Base-by-base conservation (phyloP, 37 sponge, comb jelly and placozoan genomes). In the Mnemiopsis leidyi region DNA sequence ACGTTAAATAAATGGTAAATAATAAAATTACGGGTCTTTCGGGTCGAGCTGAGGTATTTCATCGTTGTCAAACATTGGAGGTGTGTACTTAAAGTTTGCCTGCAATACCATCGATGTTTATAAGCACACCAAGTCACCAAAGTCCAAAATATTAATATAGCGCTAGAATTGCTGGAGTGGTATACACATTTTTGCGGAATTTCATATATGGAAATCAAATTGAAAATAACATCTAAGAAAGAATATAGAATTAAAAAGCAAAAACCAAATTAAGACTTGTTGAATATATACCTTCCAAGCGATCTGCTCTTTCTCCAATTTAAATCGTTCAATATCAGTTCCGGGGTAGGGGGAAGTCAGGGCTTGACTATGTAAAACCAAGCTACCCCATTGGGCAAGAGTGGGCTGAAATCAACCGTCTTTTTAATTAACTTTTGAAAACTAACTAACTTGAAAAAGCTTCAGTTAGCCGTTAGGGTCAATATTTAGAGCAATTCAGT, bases 261-360 rank as follows among this genome's bases (percentile, higher is more conserved):
- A 67, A 21, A 67, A 67, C 18, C 18, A 67, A 20, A 13, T 13
- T 67, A 20, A 20, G 68, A 67, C 20, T 67, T 21, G 20, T 21
- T 67, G 68, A 67, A 13, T 20, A 21, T 29, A 71, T 71, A 85
- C 90, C 32, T 85, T 33, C 90, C 90, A 85, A 28, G 40, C 24
- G 32, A 40, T 40, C 29, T 85, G 32, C 7, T 39, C 90, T 40
- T 85, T 85, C 24, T 38, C 24, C 24, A 85, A n/a, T 37, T 38
- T 38, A 61, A 85, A 33, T 28, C 90, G 40, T 29, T 85, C 90
- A 1, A 85, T 37, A 18, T 85, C 35, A 21, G 90, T 32, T 0
- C 90, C 90, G 1, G 90, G 90, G 23, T 85, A 85, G 90, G 90
- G 90, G 0, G 90, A 28, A 13, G 35, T 85, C 29, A 85, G 90